Evolutionary conservation across 2,113 vertebrate genomes (phyloP), one percentile per base, ranked within the genome.

Genomic region (Ciconia stormi): DNA sequence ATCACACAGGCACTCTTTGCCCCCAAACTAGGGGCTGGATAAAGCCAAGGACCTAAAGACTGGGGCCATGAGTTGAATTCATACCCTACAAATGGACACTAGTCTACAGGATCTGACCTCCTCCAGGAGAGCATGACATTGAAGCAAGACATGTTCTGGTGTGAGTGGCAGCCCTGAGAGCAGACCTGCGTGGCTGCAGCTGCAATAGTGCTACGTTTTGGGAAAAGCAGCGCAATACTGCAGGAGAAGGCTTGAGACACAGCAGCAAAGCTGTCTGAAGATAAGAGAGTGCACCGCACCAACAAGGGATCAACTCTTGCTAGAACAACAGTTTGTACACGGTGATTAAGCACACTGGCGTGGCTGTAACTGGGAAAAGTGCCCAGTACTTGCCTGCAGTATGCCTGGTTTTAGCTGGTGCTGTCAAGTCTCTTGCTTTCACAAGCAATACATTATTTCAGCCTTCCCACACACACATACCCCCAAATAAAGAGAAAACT

Each of bases 161-260:
- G 0, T 3, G 11, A 81, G 13, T 2, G 2, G 11, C 59, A 93
- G 52, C 47, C 21, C 36, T 3, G 5, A 34, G n/a, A 93, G 23
- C n/a, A 70, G 27, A 89, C 42, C 7, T 34, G 34, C 61, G 20
- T 1, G 7, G 69, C 59, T 83, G 14, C 74, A 85, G 34, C 46
- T 47, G 49, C 2, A 1, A 22, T 0, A 32, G 27, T 2, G 32
- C 46, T 66, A 12, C 4, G 0, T 25, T 63, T 78, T 1, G 4
- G 30, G 56, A 86, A 65, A 40, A 53, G 30, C 73, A 53, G 46
- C 27, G 36, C 44, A 58, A 19, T 20, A 30, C 10, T 40, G n/a
- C 34, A 84, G 23, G 10, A 17, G 13, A 76, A 86, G 42, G 40
- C 49, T 88, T 0, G 0, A 95, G 40, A 89, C 9, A 53, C 14